Evolutionary conservation across 2,797 vertebrate genomes (phyloP), one percentile per base, ranked within the genome.

Genomic region (Chelon labrosus): DNA sequence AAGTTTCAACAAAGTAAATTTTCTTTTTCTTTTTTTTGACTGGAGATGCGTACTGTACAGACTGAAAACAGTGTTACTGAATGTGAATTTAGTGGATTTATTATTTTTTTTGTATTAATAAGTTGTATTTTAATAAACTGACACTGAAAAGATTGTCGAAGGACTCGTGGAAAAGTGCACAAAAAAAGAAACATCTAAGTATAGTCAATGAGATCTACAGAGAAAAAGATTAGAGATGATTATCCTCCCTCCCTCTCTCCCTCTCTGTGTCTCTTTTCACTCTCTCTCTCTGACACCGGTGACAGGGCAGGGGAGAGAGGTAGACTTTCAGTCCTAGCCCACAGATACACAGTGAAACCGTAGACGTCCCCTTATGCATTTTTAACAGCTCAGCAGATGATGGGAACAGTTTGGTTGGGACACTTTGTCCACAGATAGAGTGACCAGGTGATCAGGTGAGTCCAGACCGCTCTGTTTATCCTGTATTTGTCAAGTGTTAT

Each of bases 341-440:
- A 75, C 84, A 79, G 82, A 19, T 75, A 27, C 84, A 67, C 82
- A 71, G 77, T 93, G 92, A 91, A 93, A 93, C 88, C 35, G 84
- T 91, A 94, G 88, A 86, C 69, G 70, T 83, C 64, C 86, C 85
- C 85, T 91, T 79, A 91, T 93, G 91, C 91, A 94, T 94, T 92
- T 94, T 93, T 94, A 91, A 94, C 89, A 91, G 89, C 91, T 92
- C 92, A 91, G 93, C 93, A 91, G 88, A 91, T 86, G 93, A 94
- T 91, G 90, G 89, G 89, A 90, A 90, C 90, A 85, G 82, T 88
- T 87, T 62, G 87, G 71, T 86, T 81, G 73, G 92, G 88, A 92
- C 91, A 83, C 77, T 85, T 86, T 91, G 91, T 92, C 75, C 90
- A 88, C 83, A 91, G 86, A 92, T 89, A 89, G 74, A 87, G 81